Conservation (phyloP, 2,888 invertebrate genomes). For the Chloromyia formosa region DNA sequence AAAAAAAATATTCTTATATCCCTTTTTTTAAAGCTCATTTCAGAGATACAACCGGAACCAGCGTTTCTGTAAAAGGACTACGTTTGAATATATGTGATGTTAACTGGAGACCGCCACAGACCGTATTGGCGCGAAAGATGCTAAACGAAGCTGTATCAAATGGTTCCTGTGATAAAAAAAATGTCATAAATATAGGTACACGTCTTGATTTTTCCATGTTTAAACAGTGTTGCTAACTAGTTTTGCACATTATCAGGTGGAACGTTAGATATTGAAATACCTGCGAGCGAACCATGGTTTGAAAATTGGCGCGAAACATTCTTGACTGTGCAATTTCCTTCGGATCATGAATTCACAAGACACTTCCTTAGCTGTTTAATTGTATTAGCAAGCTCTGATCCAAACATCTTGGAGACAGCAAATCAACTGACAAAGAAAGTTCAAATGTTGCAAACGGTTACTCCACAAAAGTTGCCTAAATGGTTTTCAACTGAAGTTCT, state of each 20-base stretch:
- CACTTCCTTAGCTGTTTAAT: slow-evolving; percentile 86
- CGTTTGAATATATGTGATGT: slow-evolving; percentile 84
- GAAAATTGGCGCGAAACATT: slow-evolving; percentile 95
- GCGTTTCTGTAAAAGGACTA: slow-evolving; percentile 77
- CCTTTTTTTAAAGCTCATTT: slow-evolving; percentile 73
- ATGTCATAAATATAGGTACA: slow-evolving; percentile 67
- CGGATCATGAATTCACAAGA: slow-evolving; percentile 96
- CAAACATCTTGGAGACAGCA: slow-evolving; percentile 83
- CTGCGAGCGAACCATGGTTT: slow-evolving; percentile 89
- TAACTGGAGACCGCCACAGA: slow-evolving; percentile 81
- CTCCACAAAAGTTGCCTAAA: slow-evolving; percentile 82
- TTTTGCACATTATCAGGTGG: slow-evolving; percentile 58
- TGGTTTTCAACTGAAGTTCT: slow-evolving; percentile 84
- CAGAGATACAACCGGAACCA: slow-evolving; percentile 81
- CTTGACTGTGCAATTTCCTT: slow-evolving; percentile 84
- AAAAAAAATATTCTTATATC: too few species aligned
- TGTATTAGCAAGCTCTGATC: slow-evolving; percentile 76
- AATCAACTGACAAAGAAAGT: slow-evolving; percentile 81
- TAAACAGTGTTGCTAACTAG: not conserved
- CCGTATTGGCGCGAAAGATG: slow-evolving; percentile 82
- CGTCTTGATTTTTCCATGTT: slow-evolving; percentile 8
- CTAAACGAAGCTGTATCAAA: slow-evolving; percentile 83
- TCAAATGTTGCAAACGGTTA: slow-evolving; percentile 78
- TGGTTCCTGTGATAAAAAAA: slow-evolving; percentile 68
- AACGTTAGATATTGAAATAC: slow-evolving; percentile 73